These are phyloP conservation scores for Origma solitaria DNA, from an alignment of 2,113 vertebrate genomes.

Conservation along the genomic window DNA sequence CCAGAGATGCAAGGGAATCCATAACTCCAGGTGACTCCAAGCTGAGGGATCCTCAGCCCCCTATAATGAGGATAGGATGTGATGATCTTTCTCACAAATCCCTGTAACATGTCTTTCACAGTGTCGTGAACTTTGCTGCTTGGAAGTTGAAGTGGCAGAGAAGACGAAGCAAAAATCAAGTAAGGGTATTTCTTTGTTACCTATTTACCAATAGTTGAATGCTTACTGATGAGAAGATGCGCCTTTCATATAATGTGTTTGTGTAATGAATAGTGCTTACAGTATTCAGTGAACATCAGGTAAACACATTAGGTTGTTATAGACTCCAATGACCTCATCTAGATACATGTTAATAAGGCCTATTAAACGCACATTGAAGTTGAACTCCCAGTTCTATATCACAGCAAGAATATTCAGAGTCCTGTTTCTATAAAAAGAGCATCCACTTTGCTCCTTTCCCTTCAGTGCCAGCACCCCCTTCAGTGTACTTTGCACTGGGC, in stretches of 20 bases:
- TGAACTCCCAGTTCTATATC: not conserved
- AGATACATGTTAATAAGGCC: not conserved
- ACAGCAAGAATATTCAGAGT: not conserved
- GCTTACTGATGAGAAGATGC: not conserved
- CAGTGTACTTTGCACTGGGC: not conserved
- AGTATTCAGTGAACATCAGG: not conserved
- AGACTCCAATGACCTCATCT: not conserved
- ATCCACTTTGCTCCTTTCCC: not conserved
- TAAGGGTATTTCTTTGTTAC: not conserved
- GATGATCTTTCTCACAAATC: not conserved
- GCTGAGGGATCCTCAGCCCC: not conserved
- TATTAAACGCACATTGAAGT: not conserved
- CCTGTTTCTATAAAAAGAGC: not conserved
- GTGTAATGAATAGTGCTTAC: not conserved
- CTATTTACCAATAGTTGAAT: not conserved
- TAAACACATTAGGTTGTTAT: not conserved
- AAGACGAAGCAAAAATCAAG: slow-evolving; percentile 61
- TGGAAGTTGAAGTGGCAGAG: slow-evolving; percentile 68
- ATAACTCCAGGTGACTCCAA: not conserved
- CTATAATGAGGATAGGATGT: fast-evolving
- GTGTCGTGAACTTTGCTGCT: slow-evolving; percentile 72
- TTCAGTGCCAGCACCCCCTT: not conserved
- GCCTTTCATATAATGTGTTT: not conserved
- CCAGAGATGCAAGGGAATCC: not conserved
- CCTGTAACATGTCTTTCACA: slow-evolving; percentile 17